These are phyloP conservation scores for Formica exsecta DNA, from an alignment of 1,140 invertebrate species.

Conservation along the genomic window DNA sequence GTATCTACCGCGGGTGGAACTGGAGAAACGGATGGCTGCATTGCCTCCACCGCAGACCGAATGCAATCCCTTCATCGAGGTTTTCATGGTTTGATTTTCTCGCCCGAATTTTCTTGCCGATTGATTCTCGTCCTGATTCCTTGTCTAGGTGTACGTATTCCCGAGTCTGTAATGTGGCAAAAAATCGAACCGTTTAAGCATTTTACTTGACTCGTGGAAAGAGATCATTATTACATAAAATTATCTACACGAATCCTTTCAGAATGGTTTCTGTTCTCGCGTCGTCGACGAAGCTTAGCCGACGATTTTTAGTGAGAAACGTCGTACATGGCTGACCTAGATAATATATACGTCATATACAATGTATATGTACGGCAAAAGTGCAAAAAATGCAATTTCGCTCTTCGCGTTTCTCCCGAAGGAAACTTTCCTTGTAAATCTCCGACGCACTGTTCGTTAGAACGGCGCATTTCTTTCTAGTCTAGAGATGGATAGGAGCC, in stretches of 20 bases:
- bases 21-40: slow-evolving; percentile 88
- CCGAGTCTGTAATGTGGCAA: neutral
- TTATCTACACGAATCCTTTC: neutral
- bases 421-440: slow-evolving; percentile 46
- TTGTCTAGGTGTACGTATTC: neutral
- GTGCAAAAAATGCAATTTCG: slow-evolving; percentile 35
- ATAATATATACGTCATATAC: neutral
- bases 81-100: slow-evolving; percentile 83
- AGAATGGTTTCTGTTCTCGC: slow-evolving; percentile 5
- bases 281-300: neutral
- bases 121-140: slow-evolving; percentile 7
- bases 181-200: neutral
- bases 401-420: slow-evolving; percentile 42
- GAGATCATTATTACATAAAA: neutral
- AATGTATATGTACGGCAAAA: slow-evolving; percentile 1
- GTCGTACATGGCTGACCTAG: neutral
- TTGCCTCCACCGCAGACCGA: slow-evolving; percentile 87
- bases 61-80: slow-evolving; percentile 88
- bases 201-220: neutral
- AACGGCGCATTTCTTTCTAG: slow-evolving; percentile 80
- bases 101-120: neutral
- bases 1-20: slow-evolving; percentile 85
- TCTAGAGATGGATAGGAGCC: slow-evolving; percentile 81
- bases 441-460: slow-evolving; percentile 53
- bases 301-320: neutral